Evolutionary conservation across 2,797 vertebrate species (phyloP), one percentile per base, ranked within the genome.

Genomic region (Melanotaenia boesemani): DNA sequence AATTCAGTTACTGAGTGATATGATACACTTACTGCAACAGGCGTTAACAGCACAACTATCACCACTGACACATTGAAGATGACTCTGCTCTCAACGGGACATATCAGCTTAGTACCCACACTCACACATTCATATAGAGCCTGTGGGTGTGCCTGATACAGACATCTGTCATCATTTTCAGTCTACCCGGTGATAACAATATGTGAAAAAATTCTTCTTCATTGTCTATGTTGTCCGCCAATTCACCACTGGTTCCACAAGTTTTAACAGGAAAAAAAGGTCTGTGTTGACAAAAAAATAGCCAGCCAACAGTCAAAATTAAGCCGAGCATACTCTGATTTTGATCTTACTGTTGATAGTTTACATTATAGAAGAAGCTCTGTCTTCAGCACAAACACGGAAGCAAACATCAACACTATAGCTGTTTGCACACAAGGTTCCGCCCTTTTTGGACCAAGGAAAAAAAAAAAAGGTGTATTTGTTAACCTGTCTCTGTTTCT

Each of bases 91-190:
- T 61, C 32, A 50, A 22, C 60, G 24, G 34, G 22, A 44, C 15
- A 50, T 34, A 50, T 32, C 28, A 64, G 20, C 20, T 10, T 7
- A 37, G 52, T n/a, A n/a, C 34, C 37, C 22, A 28, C 24, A 59
- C 34, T 24, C 3, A 41, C 50, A 55, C 54, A 28, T 39, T 61
- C 24, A 28, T 26, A 26, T 32, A 13, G 32, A 37, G 57, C 44
- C 10, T 20, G 32, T 26, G 20, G 22, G 56, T 50, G 34, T 16
- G 13, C 30, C 39, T 20, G 50, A 71, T 63, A 32, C 39, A 46
- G 60, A 63, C 28, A 34, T 26, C 55, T 68, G 54, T 68, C 28
- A 72, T 46, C 60, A 20, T 32, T 48, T 48, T 48, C 20, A 20
- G 18, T 48, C 20, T 20, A 20, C 6, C 2, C 16, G 6, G 44